Percentiles rank a stretch among this genome's conserved stretches.
phyloP scores from a whole-genome alignment of 2,797 vertebrate species.

The Pipistrellus pygmaeus region DNA sequence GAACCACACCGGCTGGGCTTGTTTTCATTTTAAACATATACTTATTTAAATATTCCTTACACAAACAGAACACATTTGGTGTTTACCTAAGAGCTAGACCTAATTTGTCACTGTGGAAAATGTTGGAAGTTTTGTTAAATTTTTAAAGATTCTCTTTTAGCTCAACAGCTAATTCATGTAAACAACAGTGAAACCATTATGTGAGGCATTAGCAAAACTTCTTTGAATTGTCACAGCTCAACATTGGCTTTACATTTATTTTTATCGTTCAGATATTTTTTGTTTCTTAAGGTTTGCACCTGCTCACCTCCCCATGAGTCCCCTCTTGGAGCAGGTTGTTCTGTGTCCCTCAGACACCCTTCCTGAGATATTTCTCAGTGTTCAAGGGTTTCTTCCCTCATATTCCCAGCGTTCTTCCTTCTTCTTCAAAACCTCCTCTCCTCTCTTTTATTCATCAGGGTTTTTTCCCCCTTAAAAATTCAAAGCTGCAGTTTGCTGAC shows the following conservation, averaged over 20 bases:
- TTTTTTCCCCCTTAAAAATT: neutral
- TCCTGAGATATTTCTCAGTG: neutral
- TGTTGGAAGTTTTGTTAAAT: neutral
- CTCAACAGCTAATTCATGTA: neutral
- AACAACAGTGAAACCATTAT: neutral
- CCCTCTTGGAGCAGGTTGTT: neutral
- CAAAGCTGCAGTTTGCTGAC: neutral
- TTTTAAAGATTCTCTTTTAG: neutral
- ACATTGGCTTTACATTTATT: neutral
- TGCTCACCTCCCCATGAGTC: neutral
- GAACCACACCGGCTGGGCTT: no score
- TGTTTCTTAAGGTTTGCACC: neutral
- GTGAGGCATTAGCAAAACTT: neutral
- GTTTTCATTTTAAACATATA: neutral
- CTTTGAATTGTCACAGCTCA: neutral
- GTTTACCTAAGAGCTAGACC: neutral
- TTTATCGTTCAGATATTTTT: neutral
- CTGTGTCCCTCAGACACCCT: neutral
- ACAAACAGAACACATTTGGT: neutral
- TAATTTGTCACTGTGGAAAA: neutral
- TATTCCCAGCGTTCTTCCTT: neutral
- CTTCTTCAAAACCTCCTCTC: neutral
- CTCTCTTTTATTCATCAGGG: neutral
- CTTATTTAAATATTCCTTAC: neutral
- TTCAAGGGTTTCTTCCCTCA: neutral